phyloP scores from a whole-genome alignment of 2,888 invertebrate genomes.

The Nemurella pictetii region DNA sequence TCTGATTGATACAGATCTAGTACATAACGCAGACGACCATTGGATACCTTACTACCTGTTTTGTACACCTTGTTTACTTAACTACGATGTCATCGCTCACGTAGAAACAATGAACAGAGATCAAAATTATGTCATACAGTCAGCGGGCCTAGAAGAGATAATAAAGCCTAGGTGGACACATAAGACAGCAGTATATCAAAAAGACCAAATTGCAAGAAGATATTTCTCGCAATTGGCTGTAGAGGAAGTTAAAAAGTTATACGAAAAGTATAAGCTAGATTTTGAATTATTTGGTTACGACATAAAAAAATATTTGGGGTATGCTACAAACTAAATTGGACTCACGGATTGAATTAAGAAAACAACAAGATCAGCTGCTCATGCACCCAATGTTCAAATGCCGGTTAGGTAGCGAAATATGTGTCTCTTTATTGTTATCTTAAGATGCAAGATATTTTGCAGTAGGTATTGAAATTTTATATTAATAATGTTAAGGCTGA shows the following conservation, averaged over 20 bases:
- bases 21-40: conserved; percentile 58
- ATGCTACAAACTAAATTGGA: conserved; percentile 44
- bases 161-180: conserved; percentile 52
- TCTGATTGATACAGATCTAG: conserved; percentile 53
- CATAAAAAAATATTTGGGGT: conserved; percentile 49
- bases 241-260: conserved; percentile 50
- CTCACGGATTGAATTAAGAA: too few species aligned
- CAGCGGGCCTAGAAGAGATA: conserved; percentile 47
- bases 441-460: too few species aligned
- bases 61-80: conserved; percentile 61
- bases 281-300: conserved; percentile 59
- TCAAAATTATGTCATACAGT: conserved; percentile 53
- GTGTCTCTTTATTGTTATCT: too few species aligned
- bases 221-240: conserved; percentile 54
- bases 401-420: too few species aligned
- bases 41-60: conserved; percentile 61
- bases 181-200: conserved; percentile 45
- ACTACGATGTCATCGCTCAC: conserved; percentile 60
- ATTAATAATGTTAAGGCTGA: too few species aligned
- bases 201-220: conserved; percentile 48
- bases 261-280: conserved; percentile 56
- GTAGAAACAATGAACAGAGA: conserved; percentile 60
- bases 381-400: too few species aligned
- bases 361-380: too few species aligned
- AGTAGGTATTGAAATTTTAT: too few species aligned